Percentiles rank a stretch among this genome's conserved stretches.
phyloP scores from a whole-genome alignment of 2,888 invertebrate species.

The Tridacna gigas region DNA sequence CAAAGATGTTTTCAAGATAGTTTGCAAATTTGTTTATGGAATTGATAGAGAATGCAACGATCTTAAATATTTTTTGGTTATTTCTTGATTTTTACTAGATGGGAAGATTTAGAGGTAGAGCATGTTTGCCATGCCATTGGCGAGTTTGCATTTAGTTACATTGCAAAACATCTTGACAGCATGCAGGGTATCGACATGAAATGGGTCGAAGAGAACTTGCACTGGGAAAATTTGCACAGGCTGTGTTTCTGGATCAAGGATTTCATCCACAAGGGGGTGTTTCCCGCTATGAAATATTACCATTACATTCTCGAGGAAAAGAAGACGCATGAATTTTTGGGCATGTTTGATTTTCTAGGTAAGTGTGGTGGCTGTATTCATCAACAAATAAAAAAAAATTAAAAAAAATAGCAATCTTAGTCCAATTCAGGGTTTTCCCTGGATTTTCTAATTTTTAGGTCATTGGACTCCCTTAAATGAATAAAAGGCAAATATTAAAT shows the following conservation, averaged over 20 bases:
- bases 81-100: no score
- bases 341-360: neutral
- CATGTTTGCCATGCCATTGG: constrained; percentile 3
- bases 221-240: neutral
- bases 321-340: neutral
- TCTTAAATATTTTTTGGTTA: no score
- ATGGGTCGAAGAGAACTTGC: neutral
- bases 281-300: neutral
- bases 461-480: no score
- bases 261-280: neutral
- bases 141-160: neutral
- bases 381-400: no score
- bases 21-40: no score
- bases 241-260: constrained; percentile 7
- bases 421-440: no score
- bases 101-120: neutral
- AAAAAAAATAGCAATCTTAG: no score
- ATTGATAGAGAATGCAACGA: no score
- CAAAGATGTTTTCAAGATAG: no score
- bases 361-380: neutral
- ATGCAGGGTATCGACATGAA: neutral
- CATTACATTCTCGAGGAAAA: neutral
- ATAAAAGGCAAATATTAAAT: no score
- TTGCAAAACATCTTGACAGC: neutral
- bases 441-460: no score